phyloP scores from a whole-genome alignment of 2,797 vertebrate species.

The Cetoscarus ocellatus region DNA sequence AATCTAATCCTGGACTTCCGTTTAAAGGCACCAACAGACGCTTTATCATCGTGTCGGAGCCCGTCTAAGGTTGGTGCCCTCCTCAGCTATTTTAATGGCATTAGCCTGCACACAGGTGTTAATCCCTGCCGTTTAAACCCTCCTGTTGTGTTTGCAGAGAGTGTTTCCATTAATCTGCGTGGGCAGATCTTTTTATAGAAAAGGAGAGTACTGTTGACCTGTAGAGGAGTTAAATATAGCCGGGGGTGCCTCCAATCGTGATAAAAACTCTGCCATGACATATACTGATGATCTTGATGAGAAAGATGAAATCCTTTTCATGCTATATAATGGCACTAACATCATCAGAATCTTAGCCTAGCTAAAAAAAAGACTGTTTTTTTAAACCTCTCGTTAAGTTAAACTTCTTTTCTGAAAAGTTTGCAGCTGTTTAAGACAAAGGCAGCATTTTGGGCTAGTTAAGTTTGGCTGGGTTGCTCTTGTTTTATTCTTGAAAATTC shows the following conservation, averaged over 20 bases:
- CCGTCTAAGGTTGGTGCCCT: conserved; percentile 24
- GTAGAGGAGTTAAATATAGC: conserved; percentile 34
- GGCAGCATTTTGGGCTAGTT: no score
- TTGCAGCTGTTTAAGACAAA: no score
- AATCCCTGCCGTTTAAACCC: conserved; percentile 47
- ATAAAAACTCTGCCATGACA: not conserved
- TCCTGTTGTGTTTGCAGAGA: conserved; percentile 30
- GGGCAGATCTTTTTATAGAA: conserved; percentile 28
- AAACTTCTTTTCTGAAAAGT: no score
- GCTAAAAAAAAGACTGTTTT: no score
- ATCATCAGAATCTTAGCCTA: no score
- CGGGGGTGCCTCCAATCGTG: not conserved
- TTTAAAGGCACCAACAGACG: conserved; percentile 31
- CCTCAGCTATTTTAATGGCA: conserved; percentile 56
- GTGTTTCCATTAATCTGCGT: conserved; percentile 49
- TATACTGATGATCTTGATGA: no score
- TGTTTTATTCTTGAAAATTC: no score
- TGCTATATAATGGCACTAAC: no score
- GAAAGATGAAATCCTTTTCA: no score
- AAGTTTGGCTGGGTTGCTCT: no score
- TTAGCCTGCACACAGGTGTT: conserved; percentile 59
- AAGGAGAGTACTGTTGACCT: conserved; percentile 8
- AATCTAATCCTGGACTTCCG: conserved; percentile 54
- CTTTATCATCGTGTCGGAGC: conserved; percentile 39
- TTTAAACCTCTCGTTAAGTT: no score